Evolutionary conservation across 2,797 vertebrate species (phyloP).

Genomic region (Artibeus lituratus): DNA sequence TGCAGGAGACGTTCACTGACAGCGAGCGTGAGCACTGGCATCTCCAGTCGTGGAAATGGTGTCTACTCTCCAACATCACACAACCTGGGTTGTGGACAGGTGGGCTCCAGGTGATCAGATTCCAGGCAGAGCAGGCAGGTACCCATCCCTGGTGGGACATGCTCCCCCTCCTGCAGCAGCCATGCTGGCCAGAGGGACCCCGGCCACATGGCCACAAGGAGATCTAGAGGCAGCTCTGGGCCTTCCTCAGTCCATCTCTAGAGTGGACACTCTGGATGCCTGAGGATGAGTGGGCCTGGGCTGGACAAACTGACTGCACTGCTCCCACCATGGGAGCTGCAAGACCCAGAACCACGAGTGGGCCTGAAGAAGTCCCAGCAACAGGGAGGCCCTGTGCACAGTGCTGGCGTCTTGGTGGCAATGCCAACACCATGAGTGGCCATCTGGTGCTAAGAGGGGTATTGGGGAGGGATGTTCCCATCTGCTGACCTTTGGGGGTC

Average conservation of each 20-base stretch:
- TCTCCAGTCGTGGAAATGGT: too few species aligned
- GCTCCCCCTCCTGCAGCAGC: not conserved
- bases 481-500: not conserved
- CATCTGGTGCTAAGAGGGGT: not conserved
- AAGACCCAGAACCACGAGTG: not conserved
- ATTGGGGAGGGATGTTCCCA: not conserved
- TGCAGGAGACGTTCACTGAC: too few species aligned
- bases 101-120: too few species aligned
- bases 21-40: too few species aligned
- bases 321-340: too few species aligned
- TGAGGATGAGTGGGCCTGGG: not conserved
- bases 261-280: too few species aligned
- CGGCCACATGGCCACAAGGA: conserved; percentile 69
- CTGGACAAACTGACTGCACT: not conserved
- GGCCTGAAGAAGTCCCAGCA: not conserved
- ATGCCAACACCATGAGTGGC: not conserved
- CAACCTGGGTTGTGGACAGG: too few species aligned
- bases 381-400: not conserved
- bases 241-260: too few species aligned
- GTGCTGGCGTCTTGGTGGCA: not conserved
- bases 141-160: too few species aligned
- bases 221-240: not conserved
- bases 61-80: rapidly evolving
- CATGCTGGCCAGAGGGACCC: not conserved
- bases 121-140: rapidly evolving